phyloP scores from a whole-genome alignment of 2,888 invertebrate species.

The Nymphalis c-album region DNA sequence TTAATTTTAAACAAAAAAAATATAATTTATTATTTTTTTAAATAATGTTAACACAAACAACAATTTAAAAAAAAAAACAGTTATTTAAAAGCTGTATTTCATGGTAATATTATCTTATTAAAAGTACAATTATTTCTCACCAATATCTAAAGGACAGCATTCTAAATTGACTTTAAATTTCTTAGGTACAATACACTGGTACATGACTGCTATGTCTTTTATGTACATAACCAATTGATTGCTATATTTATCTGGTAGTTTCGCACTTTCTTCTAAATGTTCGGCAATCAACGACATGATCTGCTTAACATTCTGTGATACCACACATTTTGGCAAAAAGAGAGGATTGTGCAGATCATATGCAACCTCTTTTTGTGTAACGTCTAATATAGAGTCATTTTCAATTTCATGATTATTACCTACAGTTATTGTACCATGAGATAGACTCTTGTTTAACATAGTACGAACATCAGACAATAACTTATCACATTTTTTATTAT shows the following conservation, averaged over 20 bases:
- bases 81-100: background rate
- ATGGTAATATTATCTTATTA: background rate
- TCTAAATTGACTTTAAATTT: slow-evolving; percentile 70
- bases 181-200: slow-evolving; percentile 69
- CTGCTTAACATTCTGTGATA: slow-evolving; percentile 68
- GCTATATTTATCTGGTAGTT: slow-evolving; percentile 65
- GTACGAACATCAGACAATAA: slow-evolving; percentile 63
- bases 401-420: slow-evolving; percentile 48
- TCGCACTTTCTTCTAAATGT: slow-evolving; percentile 68
- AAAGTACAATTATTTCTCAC: slow-evolving; percentile 47
- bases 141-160: slow-evolving; percentile 72
- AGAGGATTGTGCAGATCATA: slow-evolving; percentile 67
- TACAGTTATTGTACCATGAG: slow-evolving; percentile 60
- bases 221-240: slow-evolving; percentile 63
- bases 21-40: background rate
- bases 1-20: background rate
- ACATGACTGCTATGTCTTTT: slow-evolving; percentile 72
- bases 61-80: too few species aligned
- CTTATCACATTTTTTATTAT: slow-evolving; percentile 75
- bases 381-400: slow-evolving; percentile 58
- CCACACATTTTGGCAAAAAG: slow-evolving; percentile 69
- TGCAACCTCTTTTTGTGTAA: slow-evolving; percentile 49
- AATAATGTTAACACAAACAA: background rate
- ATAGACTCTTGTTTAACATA: slow-evolving; percentile 63
- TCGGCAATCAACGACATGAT: slow-evolving; percentile 66